Evolutionary conservation across 2,113 vertebrate genomes (phyloP).

Genomic region (Proteles cristata): DNA sequence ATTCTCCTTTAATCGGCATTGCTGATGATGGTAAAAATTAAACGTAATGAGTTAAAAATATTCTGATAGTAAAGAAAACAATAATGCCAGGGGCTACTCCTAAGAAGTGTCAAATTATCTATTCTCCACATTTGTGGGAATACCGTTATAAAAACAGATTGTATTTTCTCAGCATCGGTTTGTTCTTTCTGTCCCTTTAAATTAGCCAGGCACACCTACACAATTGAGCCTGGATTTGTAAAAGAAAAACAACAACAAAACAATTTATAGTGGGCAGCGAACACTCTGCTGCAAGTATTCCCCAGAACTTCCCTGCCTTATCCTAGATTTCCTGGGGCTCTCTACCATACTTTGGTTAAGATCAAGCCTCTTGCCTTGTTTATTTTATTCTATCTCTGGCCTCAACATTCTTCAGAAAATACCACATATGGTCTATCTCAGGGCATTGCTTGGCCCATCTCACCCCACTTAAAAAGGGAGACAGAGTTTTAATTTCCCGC

Average conservation of each 20-base stretch:
- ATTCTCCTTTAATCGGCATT: not conserved
- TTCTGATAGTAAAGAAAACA: conserved; percentile 46
- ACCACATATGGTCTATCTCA: not conserved
- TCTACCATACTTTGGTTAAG: not conserved
- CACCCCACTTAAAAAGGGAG: not conserved
- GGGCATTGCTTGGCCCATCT: not conserved
- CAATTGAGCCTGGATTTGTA: not conserved
- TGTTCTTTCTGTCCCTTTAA: not conserved
- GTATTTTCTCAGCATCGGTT: not conserved
- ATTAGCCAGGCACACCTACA: not conserved
- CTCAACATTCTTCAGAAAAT: not conserved
- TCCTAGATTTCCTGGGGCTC: not conserved
- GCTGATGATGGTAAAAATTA: not conserved
- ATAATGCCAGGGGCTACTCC: not conserved
- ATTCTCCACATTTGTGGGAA: not conserved
- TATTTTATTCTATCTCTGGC: not conserved
- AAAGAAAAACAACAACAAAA: not conserved
- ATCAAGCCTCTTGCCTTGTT: not conserved
- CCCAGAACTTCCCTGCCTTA: not conserved
- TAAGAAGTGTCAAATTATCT: not conserved
- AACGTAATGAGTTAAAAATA: conserved; percentile 27
- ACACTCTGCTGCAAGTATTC: not conserved
- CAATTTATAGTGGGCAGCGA: not conserved
- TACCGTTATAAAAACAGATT: not conserved
- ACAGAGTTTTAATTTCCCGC: not conserved